phyloP scores from a whole-genome alignment of 2,888 invertebrate species.

The Tenthredo mesomela region DNA sequence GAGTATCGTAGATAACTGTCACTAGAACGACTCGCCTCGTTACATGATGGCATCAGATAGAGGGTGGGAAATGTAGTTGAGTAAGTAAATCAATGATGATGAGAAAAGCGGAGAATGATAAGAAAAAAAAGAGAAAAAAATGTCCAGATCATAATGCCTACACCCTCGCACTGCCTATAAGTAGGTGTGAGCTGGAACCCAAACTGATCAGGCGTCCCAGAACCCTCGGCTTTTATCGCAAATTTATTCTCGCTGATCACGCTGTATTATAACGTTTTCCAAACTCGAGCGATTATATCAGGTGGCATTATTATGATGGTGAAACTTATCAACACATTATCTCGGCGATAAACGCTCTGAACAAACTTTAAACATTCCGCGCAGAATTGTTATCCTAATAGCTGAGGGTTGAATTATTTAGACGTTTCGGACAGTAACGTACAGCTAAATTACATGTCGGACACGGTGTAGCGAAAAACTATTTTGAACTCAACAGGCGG shows the following conservation, averaged over 20 bases:
- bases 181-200: background rate
- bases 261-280: background rate
- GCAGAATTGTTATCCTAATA: background rate
- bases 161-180: background rate
- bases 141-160: background rate
- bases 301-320: background rate
- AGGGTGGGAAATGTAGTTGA: background rate
- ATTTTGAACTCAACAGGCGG: background rate
- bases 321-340: background rate
- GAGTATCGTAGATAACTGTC: constrained; percentile 2
- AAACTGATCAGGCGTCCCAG: background rate
- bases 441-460: background rate
- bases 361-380: background rate
- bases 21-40: background rate
- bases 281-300: background rate
- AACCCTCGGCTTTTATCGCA: background rate
- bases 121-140: background rate
- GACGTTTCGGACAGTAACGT: background rate
- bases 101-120: background rate
- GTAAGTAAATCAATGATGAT: background rate
- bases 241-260: constrained; percentile 1
- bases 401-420: background rate
- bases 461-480: background rate
- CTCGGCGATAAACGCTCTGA: background rate
- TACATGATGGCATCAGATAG: background rate